Evolutionary conservation across 2,888 invertebrate genomes (phyloP), one percentile per base, ranked within the genome.

Genomic region (Notodonta ziczac): DNA sequence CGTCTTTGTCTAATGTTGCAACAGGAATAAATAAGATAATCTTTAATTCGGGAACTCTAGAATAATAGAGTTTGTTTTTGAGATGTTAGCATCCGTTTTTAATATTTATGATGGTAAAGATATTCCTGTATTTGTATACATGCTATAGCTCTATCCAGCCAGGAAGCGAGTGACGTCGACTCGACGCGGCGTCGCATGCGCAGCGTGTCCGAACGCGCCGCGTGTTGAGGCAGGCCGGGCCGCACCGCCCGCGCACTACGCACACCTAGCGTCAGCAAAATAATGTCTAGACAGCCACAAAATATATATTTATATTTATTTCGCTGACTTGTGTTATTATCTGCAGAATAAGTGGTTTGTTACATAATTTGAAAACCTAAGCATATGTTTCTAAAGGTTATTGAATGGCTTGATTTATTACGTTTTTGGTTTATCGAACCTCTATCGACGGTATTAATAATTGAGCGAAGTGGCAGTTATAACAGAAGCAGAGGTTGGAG

Each of bases 181-280:
- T 81, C 78, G 75, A 78, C 74, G 79, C 72, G 76, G 67, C 69
- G 77, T 67, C 81, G 83, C 76, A 58, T 61, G 82, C 84, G 82
- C 81, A 76, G 69, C 80, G 83, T 80, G 55, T 10, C 42, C 75
- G 83, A 90, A 92, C 83, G 78, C 81, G 82, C 84, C 67, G 83
- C 83, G 75, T 87, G 92, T 93, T 93, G 93, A 93, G 93, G 93
- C 91, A 93, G 93, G 93, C 89, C 90, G 74, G 80, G 75, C 77
- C 80, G 74, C 74, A 74, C 72, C 73, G 71, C 82, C 78, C 78
- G 72, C 71, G 70, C 80, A 79, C 79, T 67, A 64, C 69, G 50
- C 67, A 70, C 59, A 63, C 57, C 81, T 82, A 91, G 74, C 69
- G 89, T 75, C 81, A 79, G 83, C 85, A 90, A 59, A 80, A 73